Evolutionary conservation across 2,888 invertebrate species (phyloP), one percentile per base, ranked within the genome.

Genomic region (Eristalinus sepulchralis): DNA sequence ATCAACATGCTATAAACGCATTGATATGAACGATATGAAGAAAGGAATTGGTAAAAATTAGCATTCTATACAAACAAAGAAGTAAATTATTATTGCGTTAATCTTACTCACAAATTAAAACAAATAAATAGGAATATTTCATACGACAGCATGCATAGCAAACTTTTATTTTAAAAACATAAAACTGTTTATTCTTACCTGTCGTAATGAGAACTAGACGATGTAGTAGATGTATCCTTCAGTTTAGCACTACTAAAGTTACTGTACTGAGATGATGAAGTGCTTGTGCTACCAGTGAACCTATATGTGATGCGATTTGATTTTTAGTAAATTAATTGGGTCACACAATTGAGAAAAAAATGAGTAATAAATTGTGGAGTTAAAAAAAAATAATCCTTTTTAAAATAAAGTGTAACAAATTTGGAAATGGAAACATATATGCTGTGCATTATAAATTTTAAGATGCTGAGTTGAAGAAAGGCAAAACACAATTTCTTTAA

Each of bases 241-340:
- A 92, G 90, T 90, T 93, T 93, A 89, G 92, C 90, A 90, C 91
- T 92, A 91, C 91, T 93, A 90, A 92, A 93, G 90, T 92, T 93
- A 91, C 92, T 91, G 90, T 93, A 92, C 90, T 92, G 93, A 89
- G 92, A 91, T 88, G 92, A 90, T 89, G 93, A 90, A 88, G 92
- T 91, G 90, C 90, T 92, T 90, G 92, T 91, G 89, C 91, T 92
- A 90, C 92, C 92, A 90, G 93, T 90, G 89, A 91, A 93, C 92
- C 93, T 93, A 90, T 83, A 89, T 88, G 76, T 78, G 86, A 86
- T 83, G 83, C 79, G 88, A 83, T 88, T 88, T 84, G 81, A 83
- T 79, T 70, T 79, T 87, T 82, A 76, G 79, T 79, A 72, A 73
- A 80, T 86, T 83, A 86, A 82, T 79, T 71, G 86, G 86, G 75